Evolutionary conservation across 2,797 vertebrate genomes (phyloP), one percentile per base, ranked within the genome.

Genomic region (Poeciliopsis turneri): DNA sequence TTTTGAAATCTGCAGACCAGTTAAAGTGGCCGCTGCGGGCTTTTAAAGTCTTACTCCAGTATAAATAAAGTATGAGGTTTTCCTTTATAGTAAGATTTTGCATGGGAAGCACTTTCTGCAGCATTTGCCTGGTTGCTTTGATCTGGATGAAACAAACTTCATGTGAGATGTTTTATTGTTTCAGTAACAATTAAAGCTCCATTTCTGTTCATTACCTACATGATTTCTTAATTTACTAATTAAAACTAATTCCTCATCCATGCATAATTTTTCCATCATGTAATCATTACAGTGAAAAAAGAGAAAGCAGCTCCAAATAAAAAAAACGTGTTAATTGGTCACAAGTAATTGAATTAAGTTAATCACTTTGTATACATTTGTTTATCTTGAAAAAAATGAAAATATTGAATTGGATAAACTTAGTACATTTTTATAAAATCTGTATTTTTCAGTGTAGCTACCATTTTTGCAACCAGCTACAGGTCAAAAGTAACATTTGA

Each of bases 1-100:
- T 86, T 85, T 81, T 74, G 55, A 75, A 66, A 76, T 85, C 87
- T 81, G 81, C 80, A 75, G 25, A 66, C 82, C 84, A 93, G 91
- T 92, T 90, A 91, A 70, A 75, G 61, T 36, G 30, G 30, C 28
- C 57, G 33, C 47, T 51, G 23, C 15, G 2, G 16, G 16, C 16
- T 33, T 64, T 64, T 64, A 36, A 33, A 64, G 30, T 64, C 28
- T 10, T 13, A 33, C 33, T 71, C 72, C 1, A 25, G 70, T 30
- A 61, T 20, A 43, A 66, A 13, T 30, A 23, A 33, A 75, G 43
- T 53, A 66, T 55, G 46, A 72, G 33, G 49, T 75, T 49, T 78
- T 64, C n/a, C 59, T 75, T 12, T n/a, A 10, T 18, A 33, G 18
- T 33, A 33, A 0, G 10, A 70, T 59, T 72, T 30, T 82, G 70